Conservation (phyloP, 2,888 invertebrate species). For the Julus scanicus region DNA sequence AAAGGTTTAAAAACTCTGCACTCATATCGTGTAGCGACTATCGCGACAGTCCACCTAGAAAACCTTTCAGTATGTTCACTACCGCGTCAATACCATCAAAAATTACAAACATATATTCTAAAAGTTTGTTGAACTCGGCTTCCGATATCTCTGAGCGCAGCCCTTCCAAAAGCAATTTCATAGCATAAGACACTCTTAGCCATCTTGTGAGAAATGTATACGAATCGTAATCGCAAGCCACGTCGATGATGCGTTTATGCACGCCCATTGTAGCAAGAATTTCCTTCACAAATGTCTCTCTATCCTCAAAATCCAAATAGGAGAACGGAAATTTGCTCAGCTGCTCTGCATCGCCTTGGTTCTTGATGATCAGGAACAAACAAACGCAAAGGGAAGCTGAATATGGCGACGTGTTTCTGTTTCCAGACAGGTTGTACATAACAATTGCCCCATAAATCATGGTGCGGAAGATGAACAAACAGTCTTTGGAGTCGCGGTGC, state of each 20-base stretch:
- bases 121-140: neutral
- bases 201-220: neutral
- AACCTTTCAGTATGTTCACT: neutral
- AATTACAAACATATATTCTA: neutral
- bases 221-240: neutral
- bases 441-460: neutral
- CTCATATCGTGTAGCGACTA: neutral
- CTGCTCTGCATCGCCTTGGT: neutral
- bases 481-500: neutral
- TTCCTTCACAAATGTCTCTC: neutral
- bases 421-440: neutral
- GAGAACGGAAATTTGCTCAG: neutral
- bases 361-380: neutral
- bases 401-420: neutral
- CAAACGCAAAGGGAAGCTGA: neutral
- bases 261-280: neutral
- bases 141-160: neutral
- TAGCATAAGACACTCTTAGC: neutral
- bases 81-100: neutral
- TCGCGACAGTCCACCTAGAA: neutral
- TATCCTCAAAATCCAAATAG: neutral
- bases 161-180: neutral
- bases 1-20: no score
- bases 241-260: neutral
- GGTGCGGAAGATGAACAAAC: neutral